Evolutionary conservation across 2,113 vertebrate genomes (phyloP), one percentile per base, ranked within the genome.

Genomic region (Macrotus californicus): DNA sequence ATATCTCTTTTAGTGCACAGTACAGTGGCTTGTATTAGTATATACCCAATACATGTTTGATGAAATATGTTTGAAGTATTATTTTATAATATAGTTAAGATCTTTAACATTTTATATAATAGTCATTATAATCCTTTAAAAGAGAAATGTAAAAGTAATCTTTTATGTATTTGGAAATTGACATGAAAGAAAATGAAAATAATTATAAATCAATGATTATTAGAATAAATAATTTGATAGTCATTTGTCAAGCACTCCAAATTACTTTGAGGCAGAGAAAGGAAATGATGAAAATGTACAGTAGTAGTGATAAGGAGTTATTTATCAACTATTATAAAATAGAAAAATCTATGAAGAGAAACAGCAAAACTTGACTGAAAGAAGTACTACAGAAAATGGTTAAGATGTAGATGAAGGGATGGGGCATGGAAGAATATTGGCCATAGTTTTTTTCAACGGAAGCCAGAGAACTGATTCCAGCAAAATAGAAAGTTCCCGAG

Each of bases 401-500:
- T 86, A 56, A 43, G n/a, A 83, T 18, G 41, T 0, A 46, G 41
- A 84, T 72, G 72, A 79, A 94, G 41, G 4, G 50, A 3, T 67
- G 36, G 56, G 36, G 16, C 14, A 8, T 5, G 52, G 64, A 79
- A 94, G 75, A 91, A 89, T 15, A 66, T 77, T 69, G 82, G 73
- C 43, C 43, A 91, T 81, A 21, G 61, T 91, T 91, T 92, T 92
- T 94, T 91, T 83, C 56, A 81, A 76, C 50, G n/a, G 64, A 83
- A 93, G 80, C 76, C 80, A 87, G 86, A 96, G 16, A 92, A 19
- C 36, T 52, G 39, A 81, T 59, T 80, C 18, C 59, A 67, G 36
- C 29, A 95, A 96, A 86, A 96, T 2, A 96, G 61, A 91, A 96
- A 96, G 46, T 77, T 96, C 89, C 69, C 88, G 50, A 83, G 73